Evolutionary conservation across 2,888 invertebrate genomes (phyloP), one percentile per base, ranked within the genome.

Genomic region (Autographa pulchrina): DNA sequence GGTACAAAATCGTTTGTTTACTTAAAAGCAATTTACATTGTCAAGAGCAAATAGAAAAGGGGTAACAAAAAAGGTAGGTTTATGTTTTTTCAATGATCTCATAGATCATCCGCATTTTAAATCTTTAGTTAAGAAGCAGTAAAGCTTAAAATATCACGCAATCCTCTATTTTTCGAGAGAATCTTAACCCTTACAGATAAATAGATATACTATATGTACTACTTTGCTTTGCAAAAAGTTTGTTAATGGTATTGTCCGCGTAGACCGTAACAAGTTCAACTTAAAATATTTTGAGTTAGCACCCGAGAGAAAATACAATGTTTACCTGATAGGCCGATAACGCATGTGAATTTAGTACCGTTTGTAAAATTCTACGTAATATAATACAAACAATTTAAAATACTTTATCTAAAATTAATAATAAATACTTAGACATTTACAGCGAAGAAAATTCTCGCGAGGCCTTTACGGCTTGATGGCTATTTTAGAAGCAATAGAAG

Each of bases 71-170:
- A 78, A 70, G 74, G 72, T 66, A 72, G 75, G 81, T 81, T 83
- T 82, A 77, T 78, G 79, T 81, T 81, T 84, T 84, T 75, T 81
- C 82, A 80, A 82, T 83, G 90, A 92, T 91, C 94, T 95, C 84
- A 85, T 80, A 94, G 94, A 94, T 93, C 92, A 75, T 78, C 83
- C 87, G 88, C 82, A 83, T 84, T 79, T 87, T 88, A 89, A 84
- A 90, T 87, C 85, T 86, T 92, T 88, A 91, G 87, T 84, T 87
- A 90, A 89, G 91, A 93, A 94, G 95, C 95, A 89, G 93, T 95
- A 95, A 95, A 95, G 95, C 95, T 56, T 95, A 92, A 93, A 92
- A 93, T 95, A 95, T 95, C 95, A 95, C 95, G 87, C 86, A 89
- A 92, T 92, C 89, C 94, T 92, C 93, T 87, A 83, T 87, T 82